Evolutionary conservation across 2,888 invertebrate species (phyloP), one percentile per base, ranked within the genome.

Genomic region (Rhamphomyia laevipes): DNA sequence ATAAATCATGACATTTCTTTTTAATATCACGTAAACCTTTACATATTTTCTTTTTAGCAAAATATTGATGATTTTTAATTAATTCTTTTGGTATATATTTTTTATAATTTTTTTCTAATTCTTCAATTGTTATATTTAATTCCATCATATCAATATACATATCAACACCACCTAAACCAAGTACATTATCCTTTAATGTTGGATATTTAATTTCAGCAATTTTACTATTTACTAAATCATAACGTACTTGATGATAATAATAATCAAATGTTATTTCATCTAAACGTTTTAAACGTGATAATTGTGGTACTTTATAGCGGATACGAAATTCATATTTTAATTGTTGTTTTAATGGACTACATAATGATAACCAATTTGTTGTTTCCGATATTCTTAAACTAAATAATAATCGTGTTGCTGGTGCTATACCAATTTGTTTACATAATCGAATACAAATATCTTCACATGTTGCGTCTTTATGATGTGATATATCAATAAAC

Each of bases 61-160:
- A 86, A 55, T 83, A 78, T 35, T 78, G 75, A 68, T 90, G 87
- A 52, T 80, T 76, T 59, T 81, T 81, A 11, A 85, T 74, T 47
- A 89, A 79, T 55, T 83, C 82, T 65, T 83, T 84, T 0, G 91
- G 91, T 58, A 91, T 79, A 71, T 85, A 91, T 57, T 84, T 84
- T 62, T 85, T 86, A 61, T 86, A 90, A 58, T 87, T 84, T 56
- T 78, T 81, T 59, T 84, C 81, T 4, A 91, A 80, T 50, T 76
- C 77, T 54, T 83, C 83, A 46, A 77, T 71, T 1, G 78, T 70
- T 52, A 81, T 68, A 48, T 80, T 77, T 57, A 83, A 81, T 63
- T 90, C 89, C n/a, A 85, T 66, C 71, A 85, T 82, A 37, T 86
- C 84, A 56, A 90, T 79, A 52, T 80, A 85, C 88, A 93, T 91